Base-by-base conservation (phyloP, 2,797 vertebrate species). In the Clarias fuscus region DNA sequence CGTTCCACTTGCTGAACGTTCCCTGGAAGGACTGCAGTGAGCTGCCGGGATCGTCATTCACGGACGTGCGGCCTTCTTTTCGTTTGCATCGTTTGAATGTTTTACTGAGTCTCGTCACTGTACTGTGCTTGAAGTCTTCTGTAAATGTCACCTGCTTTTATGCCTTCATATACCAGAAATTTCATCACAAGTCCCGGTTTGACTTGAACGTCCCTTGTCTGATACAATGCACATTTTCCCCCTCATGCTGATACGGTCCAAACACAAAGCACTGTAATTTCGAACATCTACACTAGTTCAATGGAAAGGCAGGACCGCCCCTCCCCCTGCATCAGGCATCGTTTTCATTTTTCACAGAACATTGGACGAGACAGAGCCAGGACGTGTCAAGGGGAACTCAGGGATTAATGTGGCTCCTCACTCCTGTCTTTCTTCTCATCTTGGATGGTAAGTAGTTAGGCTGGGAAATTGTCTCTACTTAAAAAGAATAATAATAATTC, bases 381-480 rank as follows among this genome's bases (percentile, higher is more conserved):
- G 53, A 56, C 53, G 11, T 83, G 90, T 88, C 93, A 93, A 93
- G 92, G 94, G 92, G 91, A 94, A 91, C 89, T 90, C 70, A 22
- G 27, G 85, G 88, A 93, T 94, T 91, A 88, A 91, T 93, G 87
- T 79, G 85, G 90, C 91, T 88, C 92, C 93, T 89, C 93, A 92
- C 92, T 92, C 93, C 90, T 86, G 90, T 92, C 91, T 88, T 92
- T 90, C 75, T 87, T 90, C 68, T 78, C 72, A 76, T 30, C 18
- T 85, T 27, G 68, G 90, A 91, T 92, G 91, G 89, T 85, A 70
- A 88, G 82, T 82, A 77, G 91, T 92, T 91, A 93, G 92, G 89
- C 91, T 92, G 89, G 83, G 87, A 90, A 93, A 95, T 94, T 91
- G 91, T 94, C 94, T 94, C 94, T 93, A 94, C 90, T 90, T 85